Conservation (phyloP, 2,888 invertebrate genomes). For the Epistrophe eligans region DNA sequence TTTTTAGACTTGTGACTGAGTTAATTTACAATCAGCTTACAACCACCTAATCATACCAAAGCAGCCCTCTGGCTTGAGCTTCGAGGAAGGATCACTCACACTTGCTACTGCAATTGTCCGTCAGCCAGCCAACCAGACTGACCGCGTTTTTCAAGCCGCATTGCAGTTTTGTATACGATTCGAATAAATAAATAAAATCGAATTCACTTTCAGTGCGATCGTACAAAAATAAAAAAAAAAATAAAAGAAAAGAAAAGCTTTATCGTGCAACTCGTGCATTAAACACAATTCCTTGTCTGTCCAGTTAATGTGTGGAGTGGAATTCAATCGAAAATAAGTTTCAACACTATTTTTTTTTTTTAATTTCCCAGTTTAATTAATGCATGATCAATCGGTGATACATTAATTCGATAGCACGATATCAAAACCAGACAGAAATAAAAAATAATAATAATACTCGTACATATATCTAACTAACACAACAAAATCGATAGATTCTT, state of each 20-base stretch:
- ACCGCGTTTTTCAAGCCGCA: conserved; percentile 55
- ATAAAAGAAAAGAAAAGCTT: conserved; percentile 22
- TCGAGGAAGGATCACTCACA: conserved; percentile 65
- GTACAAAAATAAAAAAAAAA: conserved; percentile 2
- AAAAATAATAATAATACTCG: neutral
- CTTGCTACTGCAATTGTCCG: conserved; percentile 67
- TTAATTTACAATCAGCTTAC: conserved; percentile 56
- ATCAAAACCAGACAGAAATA: conserved; percentile 4
- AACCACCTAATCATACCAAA: conserved; percentile 34
- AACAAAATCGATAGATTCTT: conserved; percentile 1
- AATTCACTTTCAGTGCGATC: conserved; percentile 38
- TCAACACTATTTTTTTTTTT: conserved; percentile 3
- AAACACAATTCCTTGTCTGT: conserved; percentile 20
- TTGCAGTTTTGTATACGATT: conserved; percentile 29
- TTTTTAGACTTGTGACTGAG: conserved; percentile 23
- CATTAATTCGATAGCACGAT: conserved; percentile 16
- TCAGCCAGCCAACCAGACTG: conserved; percentile 67
- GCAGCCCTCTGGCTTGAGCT: conserved; percentile 57
- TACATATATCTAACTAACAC: neutral
- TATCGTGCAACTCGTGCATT: conserved; percentile 52
- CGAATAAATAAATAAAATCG: conserved; percentile 27
- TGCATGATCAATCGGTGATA: conserved; percentile 22
- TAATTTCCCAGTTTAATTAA: conserved; percentile 27
- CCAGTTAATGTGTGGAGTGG: neutral
- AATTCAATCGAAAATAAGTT: conserved; percentile 17